These are phyloP conservation scores for Anas acuta DNA, from an alignment of 2,797 vertebrate genomes.

Conservation along the genomic window DNA sequence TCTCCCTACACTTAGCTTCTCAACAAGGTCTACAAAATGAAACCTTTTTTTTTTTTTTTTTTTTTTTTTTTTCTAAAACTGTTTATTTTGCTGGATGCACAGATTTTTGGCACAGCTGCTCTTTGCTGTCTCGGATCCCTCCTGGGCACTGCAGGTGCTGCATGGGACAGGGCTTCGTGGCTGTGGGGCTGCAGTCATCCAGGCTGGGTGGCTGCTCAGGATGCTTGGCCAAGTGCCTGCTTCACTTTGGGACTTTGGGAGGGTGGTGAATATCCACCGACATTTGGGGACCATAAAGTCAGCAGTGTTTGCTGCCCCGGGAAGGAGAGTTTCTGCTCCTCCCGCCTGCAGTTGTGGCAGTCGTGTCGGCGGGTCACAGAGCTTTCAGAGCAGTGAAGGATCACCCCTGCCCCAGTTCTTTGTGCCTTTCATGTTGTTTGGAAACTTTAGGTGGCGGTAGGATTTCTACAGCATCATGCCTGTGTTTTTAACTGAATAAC, in stretches of 20 bases:
- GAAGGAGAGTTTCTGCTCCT: background rate
- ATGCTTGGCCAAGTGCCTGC: background rate
- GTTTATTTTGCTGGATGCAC: constrained; percentile 38
- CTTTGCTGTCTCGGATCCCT: background rate
- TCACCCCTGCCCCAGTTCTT: background rate
- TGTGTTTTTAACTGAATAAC: background rate
- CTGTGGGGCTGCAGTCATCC: background rate
- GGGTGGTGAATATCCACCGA: background rate
- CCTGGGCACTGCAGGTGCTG: background rate
- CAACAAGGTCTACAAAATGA: background rate
- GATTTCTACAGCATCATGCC: background rate
- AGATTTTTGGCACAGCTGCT: background rate
- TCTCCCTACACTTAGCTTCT: background rate
- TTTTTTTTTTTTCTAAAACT: background rate
- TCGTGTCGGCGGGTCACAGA: background rate
- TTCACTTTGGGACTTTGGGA: background rate
- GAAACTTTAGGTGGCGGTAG: background rate
- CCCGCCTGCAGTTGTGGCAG: background rate
- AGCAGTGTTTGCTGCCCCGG: background rate
- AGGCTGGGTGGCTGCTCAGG: background rate
- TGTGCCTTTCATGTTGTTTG: background rate
- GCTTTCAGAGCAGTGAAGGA: background rate
- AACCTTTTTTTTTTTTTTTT: background rate
- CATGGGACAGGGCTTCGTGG: background rate
- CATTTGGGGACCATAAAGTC: background rate